A percentile compares a stretch with the other conserved stretches of the same genome.
These are phyloP conservation scores for Tachyglossus aculeatus DNA, from an alignment of 2,797 vertebrate species.

Conservation along the genomic window DNA sequence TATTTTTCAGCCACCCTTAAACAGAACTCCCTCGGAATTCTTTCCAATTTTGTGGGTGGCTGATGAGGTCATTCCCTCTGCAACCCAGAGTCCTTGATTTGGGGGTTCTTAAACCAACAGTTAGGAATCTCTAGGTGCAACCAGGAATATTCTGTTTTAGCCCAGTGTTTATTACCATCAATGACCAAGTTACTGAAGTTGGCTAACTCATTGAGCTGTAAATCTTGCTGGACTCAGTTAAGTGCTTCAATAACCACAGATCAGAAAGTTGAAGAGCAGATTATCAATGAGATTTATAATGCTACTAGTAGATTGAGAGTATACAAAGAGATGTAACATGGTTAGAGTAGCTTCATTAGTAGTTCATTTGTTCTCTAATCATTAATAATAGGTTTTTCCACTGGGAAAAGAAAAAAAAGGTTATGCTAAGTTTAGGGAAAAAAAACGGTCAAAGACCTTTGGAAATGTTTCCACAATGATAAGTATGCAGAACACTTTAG, in stretches of 20 bases:
- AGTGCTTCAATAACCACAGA: conserved; percentile 26
- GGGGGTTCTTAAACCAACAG: background rate
- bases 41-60: background rate
- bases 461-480: conserved; percentile 31
- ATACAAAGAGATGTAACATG: background rate
- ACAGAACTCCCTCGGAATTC: background rate
- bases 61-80: background rate
- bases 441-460: background rate
- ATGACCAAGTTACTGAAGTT: conserved; percentile 25
- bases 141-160: conserved; percentile 20
- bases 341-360: background rate
- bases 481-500: too few species aligned
- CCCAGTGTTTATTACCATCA: background rate
- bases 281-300: conserved; percentile 36
- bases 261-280: conserved; percentile 18
- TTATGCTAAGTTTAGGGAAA: conserved; percentile 5
- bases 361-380: conserved; percentile 28
- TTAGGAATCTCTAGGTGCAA: conserved; percentile 11
- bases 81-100: conserved; percentile 5
- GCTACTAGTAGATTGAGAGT: background rate
- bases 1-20: conserved; percentile 29
- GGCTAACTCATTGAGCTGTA: conserved; percentile 12
- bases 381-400: conserved; percentile 21
- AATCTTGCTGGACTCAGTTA: background rate
- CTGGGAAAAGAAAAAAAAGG: conserved; percentile 25